Evolutionary conservation across 1,140 invertebrate species (phyloP).

Genomic region (Drosophila kepulauana): DNA sequence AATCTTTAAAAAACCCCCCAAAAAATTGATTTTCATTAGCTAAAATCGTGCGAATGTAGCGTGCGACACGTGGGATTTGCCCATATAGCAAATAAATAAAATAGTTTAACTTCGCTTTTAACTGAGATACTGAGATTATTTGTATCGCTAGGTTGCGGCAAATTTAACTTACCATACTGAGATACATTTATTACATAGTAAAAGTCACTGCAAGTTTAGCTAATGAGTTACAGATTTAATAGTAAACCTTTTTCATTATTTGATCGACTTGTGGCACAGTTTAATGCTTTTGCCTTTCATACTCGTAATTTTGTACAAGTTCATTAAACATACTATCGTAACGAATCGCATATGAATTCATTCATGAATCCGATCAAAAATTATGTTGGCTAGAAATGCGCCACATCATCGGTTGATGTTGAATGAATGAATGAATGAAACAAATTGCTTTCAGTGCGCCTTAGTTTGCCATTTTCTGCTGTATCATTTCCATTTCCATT

Average conservation of each 20-base stretch:
- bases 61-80: too few relatives aligned
- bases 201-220: too few relatives aligned
- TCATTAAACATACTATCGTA: slow-evolving; percentile 56
- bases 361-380: slow-evolving; percentile 23
- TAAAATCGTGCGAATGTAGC: too few relatives aligned
- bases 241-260: neutral
- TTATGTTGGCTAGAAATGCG: slow-evolving; percentile 57
- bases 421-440: slow-evolving; percentile 64
- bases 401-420: slow-evolving; percentile 51
- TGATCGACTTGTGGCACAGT: slow-evolving; percentile 1
- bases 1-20: too few relatives aligned
- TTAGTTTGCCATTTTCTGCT: slow-evolving; percentile 61
- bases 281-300: slow-evolving; percentile 46
- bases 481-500: slow-evolving; percentile 73
- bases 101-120: too few relatives aligned
- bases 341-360: slow-evolving; percentile 16
- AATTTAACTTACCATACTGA: too few relatives aligned
- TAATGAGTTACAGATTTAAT: too few relatives aligned
- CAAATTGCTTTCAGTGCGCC: slow-evolving; percentile 68
- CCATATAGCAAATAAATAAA: too few relatives aligned
- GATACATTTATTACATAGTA: too few relatives aligned
- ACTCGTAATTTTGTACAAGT: slow-evolving; percentile 62
- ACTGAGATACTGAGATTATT: too few relatives aligned
- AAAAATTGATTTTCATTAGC: too few relatives aligned
- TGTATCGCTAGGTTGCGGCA: too few relatives aligned